Evolutionary conservation across 2,113 vertebrate species (phyloP), one percentile per base, ranked within the genome.

Genomic region (Calidris pygmaea): DNA sequence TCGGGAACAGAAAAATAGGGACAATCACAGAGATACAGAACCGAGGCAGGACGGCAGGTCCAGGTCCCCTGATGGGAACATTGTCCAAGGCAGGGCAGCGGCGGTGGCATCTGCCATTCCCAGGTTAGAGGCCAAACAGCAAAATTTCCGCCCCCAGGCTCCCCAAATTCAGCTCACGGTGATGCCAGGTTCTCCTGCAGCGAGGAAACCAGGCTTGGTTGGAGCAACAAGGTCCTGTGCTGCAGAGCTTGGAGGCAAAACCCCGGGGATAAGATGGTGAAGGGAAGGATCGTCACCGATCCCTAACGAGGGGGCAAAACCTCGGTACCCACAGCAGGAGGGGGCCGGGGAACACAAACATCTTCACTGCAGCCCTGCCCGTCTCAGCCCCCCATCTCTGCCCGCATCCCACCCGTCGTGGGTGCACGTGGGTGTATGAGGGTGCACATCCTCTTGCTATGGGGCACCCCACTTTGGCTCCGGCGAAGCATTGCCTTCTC

Each of bases 21-120:
- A 62, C 16, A 32, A 52, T 9, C 34, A n/a, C 50, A 72, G 59
- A 34, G 15, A 7, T 5, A 14, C 27, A 35, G 63, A 71, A 43
- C 18, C 0, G 0, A n/a, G 58, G 15, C 14, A 24, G 48, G 53
- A 67, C 0, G 4, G 34, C 1, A 14, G 47, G 26, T 58, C 34
- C 12, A 8, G 41, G 11, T 34, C 39, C 35, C 67, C 79, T 2
- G 0, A 6, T 0, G 4, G 62, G 55, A 37, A 73, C 34, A 2
- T 48, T 62, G 59, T 27, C 66, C 47, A 17, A 11, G 0, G 1
- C 35, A 21, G 71, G 41, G 35, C 41, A 41, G 35, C 0, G 0
- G 5, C 7, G 26, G 47, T 37, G 67, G 32, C 75, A 50, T 35
- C 81, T 48, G 16, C n/a, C 20, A 3, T 23, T 27, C 34, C 65